Conservation (phyloP, 2,113 vertebrate species). For the Numida meleagris region DNA sequence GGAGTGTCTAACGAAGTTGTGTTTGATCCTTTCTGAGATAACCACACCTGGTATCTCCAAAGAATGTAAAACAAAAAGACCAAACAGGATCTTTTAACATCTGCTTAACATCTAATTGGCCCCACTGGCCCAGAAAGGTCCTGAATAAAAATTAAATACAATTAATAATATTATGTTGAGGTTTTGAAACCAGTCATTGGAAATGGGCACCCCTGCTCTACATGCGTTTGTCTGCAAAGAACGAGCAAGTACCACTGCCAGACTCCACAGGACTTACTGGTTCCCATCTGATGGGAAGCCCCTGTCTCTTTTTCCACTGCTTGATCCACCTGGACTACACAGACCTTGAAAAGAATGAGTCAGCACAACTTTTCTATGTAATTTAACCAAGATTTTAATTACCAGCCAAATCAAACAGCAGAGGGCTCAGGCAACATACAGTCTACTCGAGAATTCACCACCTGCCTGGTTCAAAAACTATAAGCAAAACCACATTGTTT, state of each 20-base stretch:
- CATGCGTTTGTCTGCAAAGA: not conserved
- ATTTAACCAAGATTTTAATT: not conserved
- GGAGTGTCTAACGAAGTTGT: not conserved
- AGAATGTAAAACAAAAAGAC: not conserved
- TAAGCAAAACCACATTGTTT: not conserved
- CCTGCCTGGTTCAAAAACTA: slow-evolving; percentile 2
- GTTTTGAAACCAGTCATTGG: not conserved
- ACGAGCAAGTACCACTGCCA: not conserved
- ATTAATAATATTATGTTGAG: not conserved
- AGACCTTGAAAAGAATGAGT: not conserved
- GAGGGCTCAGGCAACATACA: not conserved
- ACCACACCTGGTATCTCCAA: not conserved
- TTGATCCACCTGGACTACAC: not conserved
- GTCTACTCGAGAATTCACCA: not conserved
- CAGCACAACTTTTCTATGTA: not conserved
- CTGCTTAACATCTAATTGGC: not conserved
- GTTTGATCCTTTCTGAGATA: not conserved
- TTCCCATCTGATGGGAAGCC: not conserved
- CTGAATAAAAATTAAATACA: not conserved
- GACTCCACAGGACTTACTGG: not conserved
- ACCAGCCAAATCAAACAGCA: not conserved
- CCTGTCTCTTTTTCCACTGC: not conserved
- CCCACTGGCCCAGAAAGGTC: not conserved
- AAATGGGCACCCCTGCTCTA: not conserved
- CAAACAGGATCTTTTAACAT: not conserved